phyloP scores from a whole-genome alignment of 92 coral and sea anemone genomes.

The Parazoanthus darwini region DNA sequence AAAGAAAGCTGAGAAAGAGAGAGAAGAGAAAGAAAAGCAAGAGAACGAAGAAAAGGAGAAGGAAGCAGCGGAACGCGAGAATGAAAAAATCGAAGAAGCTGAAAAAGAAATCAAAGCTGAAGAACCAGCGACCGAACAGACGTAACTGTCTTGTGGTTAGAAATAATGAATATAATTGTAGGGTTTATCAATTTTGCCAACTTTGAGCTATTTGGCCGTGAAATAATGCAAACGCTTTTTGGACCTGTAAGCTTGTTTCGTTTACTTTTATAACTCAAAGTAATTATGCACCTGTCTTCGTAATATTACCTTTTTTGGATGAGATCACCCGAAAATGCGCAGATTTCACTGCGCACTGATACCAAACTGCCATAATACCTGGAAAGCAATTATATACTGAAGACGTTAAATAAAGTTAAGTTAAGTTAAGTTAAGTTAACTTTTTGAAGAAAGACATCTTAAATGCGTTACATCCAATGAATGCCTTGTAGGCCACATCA shows the following conservation, averaged over 20 bases:
- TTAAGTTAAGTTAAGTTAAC: too few relatives aligned
- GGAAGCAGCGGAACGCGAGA: not conserved
- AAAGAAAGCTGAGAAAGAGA: not conserved
- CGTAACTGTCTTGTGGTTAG: constrained; percentile 8
- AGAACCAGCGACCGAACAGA: constrained; percentile 20
- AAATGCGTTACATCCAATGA: not conserved
- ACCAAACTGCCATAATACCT: not conserved
- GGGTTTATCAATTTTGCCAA: not conserved
- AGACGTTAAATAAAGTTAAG: too few relatives aligned
- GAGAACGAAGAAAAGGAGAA: not conserved
- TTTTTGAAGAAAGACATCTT: not conserved
- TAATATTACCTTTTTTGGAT: not conserved
- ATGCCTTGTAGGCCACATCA: not conserved
- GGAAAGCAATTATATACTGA: not conserved
- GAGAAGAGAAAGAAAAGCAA: not conserved
- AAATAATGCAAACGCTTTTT: constrained; percentile 2
- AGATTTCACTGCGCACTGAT: not conserved
- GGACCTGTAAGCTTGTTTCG: not conserved
- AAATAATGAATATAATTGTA: not conserved
- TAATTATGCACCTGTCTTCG: not conserved
- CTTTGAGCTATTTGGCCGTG: not conserved
- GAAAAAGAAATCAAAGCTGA: constrained; percentile 20
- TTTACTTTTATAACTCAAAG: not conserved
- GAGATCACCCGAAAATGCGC: not conserved
- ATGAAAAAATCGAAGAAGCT: not conserved